phyloP scores from a whole-genome alignment of 2,113 vertebrate genomes.

The Synchiropus splendidus region DNA sequence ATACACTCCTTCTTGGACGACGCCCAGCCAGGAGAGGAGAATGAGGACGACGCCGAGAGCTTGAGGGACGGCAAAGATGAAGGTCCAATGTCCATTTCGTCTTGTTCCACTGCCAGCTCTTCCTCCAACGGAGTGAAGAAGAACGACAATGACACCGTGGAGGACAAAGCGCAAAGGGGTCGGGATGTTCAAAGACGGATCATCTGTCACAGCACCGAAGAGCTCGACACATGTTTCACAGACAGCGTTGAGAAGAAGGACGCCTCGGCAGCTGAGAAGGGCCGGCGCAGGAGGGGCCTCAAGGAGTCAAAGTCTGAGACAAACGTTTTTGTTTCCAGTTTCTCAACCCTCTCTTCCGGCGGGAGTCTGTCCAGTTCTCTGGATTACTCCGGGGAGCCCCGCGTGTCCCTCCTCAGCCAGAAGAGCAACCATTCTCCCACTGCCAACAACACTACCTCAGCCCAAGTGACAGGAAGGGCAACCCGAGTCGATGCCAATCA shows the following conservation, averaged over 20 bases:
- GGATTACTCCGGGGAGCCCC: constrained; percentile 35
- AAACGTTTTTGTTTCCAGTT: constrained; percentile 62
- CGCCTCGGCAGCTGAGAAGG: constrained; percentile 24
- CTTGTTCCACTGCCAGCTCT: constrained; percentile 54
- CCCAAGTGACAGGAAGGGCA: constrained; percentile 36
- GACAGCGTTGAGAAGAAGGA: constrained; percentile 30
- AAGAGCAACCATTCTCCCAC: constrained; percentile 30
- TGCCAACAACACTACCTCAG: constrained; percentile 52
- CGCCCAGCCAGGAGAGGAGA: constrained; percentile 22
- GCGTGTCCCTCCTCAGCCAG: constrained; percentile 28
- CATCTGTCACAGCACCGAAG: constrained; percentile 49
- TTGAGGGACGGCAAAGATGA: constrained; percentile 47
- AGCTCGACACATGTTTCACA: constrained; percentile 47
- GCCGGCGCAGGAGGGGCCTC: constrained; percentile 37
- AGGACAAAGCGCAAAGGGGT: constrained; percentile 21
- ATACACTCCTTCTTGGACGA: constrained; percentile 49
- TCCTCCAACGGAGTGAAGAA: constrained; percentile 25
- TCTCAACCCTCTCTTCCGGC: constrained; percentile 53
- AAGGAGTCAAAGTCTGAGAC: constrained; percentile 66
- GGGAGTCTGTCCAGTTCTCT: constrained; percentile 62
- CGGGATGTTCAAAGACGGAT: constrained; percentile 32
- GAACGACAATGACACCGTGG: constrained; percentile 54
- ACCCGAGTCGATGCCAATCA: constrained; percentile 45
- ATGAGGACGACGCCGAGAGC: constrained; percentile 39
- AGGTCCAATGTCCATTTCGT: constrained; percentile 60